Evolutionary conservation across 2,888 invertebrate genomes (phyloP), one percentile per base, ranked within the genome.

Genomic region (Drosophila parthenogenetica): DNA sequence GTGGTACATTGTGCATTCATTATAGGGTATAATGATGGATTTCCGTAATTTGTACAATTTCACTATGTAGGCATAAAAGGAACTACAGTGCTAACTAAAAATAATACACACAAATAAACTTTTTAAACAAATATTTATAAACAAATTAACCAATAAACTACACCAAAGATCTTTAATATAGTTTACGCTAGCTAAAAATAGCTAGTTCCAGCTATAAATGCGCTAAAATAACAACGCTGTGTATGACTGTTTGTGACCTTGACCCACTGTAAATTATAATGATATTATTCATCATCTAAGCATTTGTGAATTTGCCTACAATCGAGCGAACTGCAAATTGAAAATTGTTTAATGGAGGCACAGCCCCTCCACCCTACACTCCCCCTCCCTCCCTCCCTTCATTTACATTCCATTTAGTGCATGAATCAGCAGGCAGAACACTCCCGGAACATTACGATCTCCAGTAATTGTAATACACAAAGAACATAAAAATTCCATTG

Each of bases 271-370:
- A 13, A 8, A 17, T 19, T n/a, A 42, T 53, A 13, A 42, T 40
- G 25, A 19, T 51, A 32, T 51, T 51, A 59, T 40, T 51, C 53
- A 32, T 14, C 53, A 22, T 59, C 54, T 19, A 51, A 59, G 53
- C 40, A 40, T 59, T 17, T 58, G 37, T 37, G 11, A 57, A 35
- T 35, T 35, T 35, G 35, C 35, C 35, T 13, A 13, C 35, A 35
- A 39, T 49, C 40, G 8, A 40, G 59, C 2, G 40, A 29, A 32
- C 43, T 42, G 32, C 0, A 3, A 13, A 35, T 35, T 35, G 29
- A 29, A 17, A 40, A 42, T 29, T 40, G 16, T 29, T 50, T 25
- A 40, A 53, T 53, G 14, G 39, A 40, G 51, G 8, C 8, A 29
- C 8, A 29, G 29, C 29, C 29, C 29, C 29, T 3, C 2, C 19